Percentiles rank a stretch among this genome's conserved stretches.
phyloP scores from a whole-genome alignment of 35 echinoderm and acorn worm genomes.

The Chiridota heheva region DNA sequence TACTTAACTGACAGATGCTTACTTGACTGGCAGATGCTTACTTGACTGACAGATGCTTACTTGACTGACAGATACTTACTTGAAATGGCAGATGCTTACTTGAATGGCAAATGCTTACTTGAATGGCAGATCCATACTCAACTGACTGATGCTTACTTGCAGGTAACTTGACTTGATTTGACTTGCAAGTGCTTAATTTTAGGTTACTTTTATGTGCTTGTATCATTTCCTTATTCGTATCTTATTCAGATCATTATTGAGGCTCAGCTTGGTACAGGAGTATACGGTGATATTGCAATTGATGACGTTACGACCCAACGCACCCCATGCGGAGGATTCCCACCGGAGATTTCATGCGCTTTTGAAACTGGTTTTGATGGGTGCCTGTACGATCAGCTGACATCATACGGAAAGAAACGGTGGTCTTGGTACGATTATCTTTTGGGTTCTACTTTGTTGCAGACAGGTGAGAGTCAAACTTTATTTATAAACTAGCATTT shows the following conservation, averaged over 20 bases:
- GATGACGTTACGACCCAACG: slow-evolving; percentile 75
- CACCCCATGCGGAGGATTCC: slow-evolving; percentile 60
- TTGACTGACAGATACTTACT: neutral
- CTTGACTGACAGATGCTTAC: no score
- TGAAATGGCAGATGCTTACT: neutral
- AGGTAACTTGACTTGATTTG: no score
- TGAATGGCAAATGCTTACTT: neutral
- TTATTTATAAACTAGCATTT: no score
- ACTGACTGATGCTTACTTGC: neutral
- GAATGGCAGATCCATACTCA: neutral
- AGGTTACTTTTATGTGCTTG: no score
- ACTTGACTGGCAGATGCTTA: no score
- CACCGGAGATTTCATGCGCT: slow-evolving; percentile 16
- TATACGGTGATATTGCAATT: slow-evolving; percentile 75
- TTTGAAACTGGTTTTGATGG: slow-evolving; percentile 48
- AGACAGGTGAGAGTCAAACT: no score
- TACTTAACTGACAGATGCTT: no score
- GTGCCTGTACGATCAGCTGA: neutral
- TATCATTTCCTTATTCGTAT: neutral
- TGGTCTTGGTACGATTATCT: slow-evolving; percentile 44
- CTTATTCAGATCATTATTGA: slow-evolving; percentile 65
- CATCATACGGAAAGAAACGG: neutral
- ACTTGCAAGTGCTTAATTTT: no score
- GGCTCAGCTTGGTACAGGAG: slow-evolving; percentile 51
- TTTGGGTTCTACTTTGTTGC: no score